These are phyloP conservation scores for Tribolium freemani DNA, from an alignment of 2,888 invertebrate genomes.

Conservation along the genomic window DNA sequence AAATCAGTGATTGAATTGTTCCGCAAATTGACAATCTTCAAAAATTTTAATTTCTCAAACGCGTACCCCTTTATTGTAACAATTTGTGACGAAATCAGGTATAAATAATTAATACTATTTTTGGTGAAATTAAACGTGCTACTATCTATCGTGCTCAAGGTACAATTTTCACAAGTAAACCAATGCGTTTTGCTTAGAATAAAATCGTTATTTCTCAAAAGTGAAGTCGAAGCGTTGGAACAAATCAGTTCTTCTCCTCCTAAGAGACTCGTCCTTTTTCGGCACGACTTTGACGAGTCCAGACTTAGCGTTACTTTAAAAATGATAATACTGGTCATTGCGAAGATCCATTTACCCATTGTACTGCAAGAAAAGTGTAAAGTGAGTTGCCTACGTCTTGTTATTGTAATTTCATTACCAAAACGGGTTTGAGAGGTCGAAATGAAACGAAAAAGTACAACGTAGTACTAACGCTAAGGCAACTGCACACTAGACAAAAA, in stretches of 20 bases:
- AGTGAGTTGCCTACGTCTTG: constrained; percentile 19
- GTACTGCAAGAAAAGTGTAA: constrained; percentile 27
- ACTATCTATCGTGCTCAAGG: constrained; percentile 59
- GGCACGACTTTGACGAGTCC: constrained; percentile 47
- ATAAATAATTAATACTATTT: constrained; percentile 61
- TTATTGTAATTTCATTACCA: constrained; percentile 1
- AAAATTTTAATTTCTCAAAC: constrained; percentile 59
- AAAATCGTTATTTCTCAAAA: constrained; percentile 58
- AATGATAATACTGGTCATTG: constrained; percentile 21
- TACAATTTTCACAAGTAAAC: constrained; percentile 63
- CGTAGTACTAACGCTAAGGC: constrained; percentile 26
- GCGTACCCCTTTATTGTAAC: constrained; percentile 57
- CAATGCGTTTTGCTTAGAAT: constrained; percentile 61
- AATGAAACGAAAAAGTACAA: constrained; percentile 9
- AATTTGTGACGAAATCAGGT: constrained; percentile 57
- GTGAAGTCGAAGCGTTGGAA: constrained; percentile 58
- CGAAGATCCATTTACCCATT: constrained; percentile 31
- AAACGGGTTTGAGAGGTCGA: constrained; percentile 32
- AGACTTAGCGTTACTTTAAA: constrained; percentile 5
- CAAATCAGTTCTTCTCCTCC: constrained; percentile 62
- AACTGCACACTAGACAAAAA: neutral
- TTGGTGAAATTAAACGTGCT: constrained; percentile 60
- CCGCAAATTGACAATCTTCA: constrained; percentile 63
- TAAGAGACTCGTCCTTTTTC: constrained; percentile 52
- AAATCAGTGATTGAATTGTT: constrained; percentile 64